Evolutionary conservation across 2,888 invertebrate genomes (phyloP), one percentile per base, ranked within the genome.

Genomic region (Cantharis flavilabris): DNA sequence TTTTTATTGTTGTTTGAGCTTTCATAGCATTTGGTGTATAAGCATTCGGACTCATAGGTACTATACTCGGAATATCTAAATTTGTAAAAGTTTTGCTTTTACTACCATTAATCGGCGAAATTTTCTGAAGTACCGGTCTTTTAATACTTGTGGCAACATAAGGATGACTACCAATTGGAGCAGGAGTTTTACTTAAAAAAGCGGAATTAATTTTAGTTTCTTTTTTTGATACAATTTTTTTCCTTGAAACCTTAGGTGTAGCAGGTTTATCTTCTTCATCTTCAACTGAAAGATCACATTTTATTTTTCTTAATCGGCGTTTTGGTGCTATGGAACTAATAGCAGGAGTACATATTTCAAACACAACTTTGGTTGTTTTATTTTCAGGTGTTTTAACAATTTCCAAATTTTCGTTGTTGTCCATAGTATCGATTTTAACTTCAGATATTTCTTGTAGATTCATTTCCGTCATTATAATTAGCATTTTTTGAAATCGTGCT

Each of bases 401-500:
- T 62, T 76, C 65, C 26, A 20, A 70, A 69, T 62, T 75, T 11
- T 72, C 70, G 23, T 73, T 69, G 16, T 26, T 30, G 3, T 9
- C 26, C 18, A 62, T 71, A 49, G n/a, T 9, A 49, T 49, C 13
- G 49, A n/a, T 1, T 49, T 49, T n/a, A 7, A n/a, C 2, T 7
- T n/a, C 49, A 49, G 49, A n/a, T 33, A 13, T 33, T 49, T 49
- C 49, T n/a, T n/a, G n/a, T 9, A 4, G n/a, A 7, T 49, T 49
- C 9, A n/a, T 10, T 33, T 72, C 30, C 0, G 63, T 16, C 20
- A 33, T 74, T 7, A 81, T 62, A 71, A 83, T 82, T 71, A 78
- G 73, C 11, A 80, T 70, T 76, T 81, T 82, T 75, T 84, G 84
- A 20, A 81, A 13, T 23, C 81, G 72, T 13, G 82, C 80, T 78